Evolutionary conservation across 1,140 invertebrate genomes (phyloP).

Genomic region (Hylaeus volcanicus): DNA sequence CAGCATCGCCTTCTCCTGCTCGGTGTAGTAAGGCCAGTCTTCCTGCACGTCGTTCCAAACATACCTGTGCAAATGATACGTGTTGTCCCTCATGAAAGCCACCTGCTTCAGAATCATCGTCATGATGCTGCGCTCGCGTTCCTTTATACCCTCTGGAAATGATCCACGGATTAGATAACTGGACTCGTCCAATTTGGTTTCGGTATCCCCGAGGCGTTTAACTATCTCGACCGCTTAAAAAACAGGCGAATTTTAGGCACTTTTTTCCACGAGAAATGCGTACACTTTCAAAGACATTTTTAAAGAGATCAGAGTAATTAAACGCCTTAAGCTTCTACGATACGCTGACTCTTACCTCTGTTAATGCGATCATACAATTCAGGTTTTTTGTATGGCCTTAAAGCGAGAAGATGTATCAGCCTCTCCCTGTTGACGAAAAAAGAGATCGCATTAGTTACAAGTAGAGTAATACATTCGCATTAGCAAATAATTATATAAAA

Average conservation of each 20-base stretch:
- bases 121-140: constrained; percentile 89
- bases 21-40: constrained; percentile 96
- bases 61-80: constrained; percentile 90
- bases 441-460: constrained; percentile 5
- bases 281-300: no score
- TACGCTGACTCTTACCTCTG: constrained; percentile 83
- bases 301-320: no score
- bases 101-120: constrained; percentile 89
- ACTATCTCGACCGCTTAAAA: no score
- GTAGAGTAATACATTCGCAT: no score
- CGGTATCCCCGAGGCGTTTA: background rate
- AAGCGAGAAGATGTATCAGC: constrained; percentile 94
- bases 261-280: no score
- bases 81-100: constrained; percentile 91
- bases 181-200: background rate
- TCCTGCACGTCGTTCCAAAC: constrained; percentile 96
- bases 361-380: constrained; percentile 90
- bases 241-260: no score
- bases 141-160: constrained; percentile 91
- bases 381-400: constrained; percentile 95
- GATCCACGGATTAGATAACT: background rate
- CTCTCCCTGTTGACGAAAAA: constrained; percentile 86
- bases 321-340: no score
- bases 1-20: constrained; percentile 91
- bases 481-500: no score